phyloP scores from a whole-genome alignment of 2,797 vertebrate genomes.

The Ctenochaetus hawaiiensis region DNA sequence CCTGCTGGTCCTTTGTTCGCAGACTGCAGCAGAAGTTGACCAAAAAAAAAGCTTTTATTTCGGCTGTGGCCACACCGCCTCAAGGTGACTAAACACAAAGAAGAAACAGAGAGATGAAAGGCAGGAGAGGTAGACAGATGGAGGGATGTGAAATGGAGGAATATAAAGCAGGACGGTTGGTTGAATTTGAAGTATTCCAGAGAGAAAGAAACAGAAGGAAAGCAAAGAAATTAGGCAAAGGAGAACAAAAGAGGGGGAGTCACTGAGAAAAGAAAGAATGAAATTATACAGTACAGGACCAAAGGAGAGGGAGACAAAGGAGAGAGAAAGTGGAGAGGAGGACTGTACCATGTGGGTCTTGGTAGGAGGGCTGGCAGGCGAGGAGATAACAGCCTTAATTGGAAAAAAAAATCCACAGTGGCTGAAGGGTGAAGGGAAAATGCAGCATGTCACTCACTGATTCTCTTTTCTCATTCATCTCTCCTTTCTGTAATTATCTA shows the following conservation, averaged over 20 bases:
- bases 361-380: conserved; percentile 40
- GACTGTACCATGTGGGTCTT: conserved; percentile 52
- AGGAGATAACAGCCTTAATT: conserved; percentile 61
- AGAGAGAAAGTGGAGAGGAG: not conserved
- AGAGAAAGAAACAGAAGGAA: not conserved
- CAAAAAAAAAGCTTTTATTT: conserved; percentile 20
- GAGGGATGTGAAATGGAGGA: conserved; percentile 5
- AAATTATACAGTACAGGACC: conserved; percentile 11
- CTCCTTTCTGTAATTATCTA: not conserved
- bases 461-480: not conserved
- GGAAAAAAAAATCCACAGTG: conserved; percentile 41
- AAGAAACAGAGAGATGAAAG: conserved; percentile 10
- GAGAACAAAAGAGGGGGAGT: conserved; percentile 3
- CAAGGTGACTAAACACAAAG: conserved; percentile 52
- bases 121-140: conserved; percentile 16
- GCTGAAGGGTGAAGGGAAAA: conserved; percentile 41
- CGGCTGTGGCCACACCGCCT: conserved; percentile 51
- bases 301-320: conserved; percentile 11
- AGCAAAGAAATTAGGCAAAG: conserved; percentile 14
- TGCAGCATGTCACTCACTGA: conserved; percentile 26
- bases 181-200: conserved; percentile 18
- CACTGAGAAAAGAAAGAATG: not conserved
- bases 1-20: conserved; percentile 30
- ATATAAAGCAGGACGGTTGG: conserved; percentile 19
- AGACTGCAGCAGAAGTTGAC: conserved; percentile 19